phyloP scores from a whole-genome alignment of 2,113 vertebrate species.

The Chaetops frenatus region DNA sequence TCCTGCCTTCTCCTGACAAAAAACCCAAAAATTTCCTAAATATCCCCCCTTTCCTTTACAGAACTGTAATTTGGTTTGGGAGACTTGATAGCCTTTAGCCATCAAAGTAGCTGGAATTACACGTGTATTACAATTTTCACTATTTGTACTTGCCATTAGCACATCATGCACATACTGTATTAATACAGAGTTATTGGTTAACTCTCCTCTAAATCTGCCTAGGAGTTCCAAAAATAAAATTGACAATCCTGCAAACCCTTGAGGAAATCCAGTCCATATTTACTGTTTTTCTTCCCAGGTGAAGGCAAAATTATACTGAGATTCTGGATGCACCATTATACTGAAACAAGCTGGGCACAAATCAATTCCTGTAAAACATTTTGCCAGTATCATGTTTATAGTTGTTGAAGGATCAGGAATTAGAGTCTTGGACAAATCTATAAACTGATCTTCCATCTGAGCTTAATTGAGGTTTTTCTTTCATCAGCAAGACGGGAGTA shows the following conservation, averaged over 20 bases:
- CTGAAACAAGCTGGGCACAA: background rate
- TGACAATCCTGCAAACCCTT: background rate
- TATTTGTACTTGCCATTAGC: background rate
- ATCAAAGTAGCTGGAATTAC: background rate
- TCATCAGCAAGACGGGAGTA: background rate
- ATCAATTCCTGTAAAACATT: background rate
- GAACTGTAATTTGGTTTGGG: background rate
- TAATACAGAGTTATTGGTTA: background rate
- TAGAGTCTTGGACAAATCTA: background rate
- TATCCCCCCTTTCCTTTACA: background rate
- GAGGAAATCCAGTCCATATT: background rate
- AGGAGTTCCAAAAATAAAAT: background rate
- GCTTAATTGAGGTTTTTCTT: background rate
- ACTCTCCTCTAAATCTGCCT: background rate
- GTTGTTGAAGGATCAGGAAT: background rate
- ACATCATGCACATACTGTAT: background rate
- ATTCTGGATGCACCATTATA: background rate
- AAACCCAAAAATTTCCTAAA: background rate
- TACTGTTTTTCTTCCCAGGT: background rate
- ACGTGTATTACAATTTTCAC: background rate
- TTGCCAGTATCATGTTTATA: background rate
- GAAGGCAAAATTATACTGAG: background rate
- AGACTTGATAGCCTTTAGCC: background rate
- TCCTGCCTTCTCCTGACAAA: background rate
- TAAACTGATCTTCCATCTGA: background rate